Evolutionary conservation across 2,113 vertebrate species (phyloP).

Genomic region (Gracilinanus agilis): DNA sequence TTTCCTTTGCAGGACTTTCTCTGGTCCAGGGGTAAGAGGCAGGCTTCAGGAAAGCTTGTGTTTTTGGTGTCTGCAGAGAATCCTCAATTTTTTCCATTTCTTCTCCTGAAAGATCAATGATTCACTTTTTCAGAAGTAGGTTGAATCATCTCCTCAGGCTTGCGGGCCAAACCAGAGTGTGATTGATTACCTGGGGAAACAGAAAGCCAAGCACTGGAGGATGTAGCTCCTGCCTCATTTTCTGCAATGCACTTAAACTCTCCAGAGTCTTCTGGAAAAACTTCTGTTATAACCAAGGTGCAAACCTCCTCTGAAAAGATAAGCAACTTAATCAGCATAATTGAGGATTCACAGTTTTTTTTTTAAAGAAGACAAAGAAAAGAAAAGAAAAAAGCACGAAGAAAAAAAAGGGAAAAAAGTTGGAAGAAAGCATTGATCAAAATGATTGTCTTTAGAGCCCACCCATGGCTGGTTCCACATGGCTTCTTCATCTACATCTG

Average conservation of each 20-base stretch:
- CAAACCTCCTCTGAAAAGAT: constrained; percentile 91
- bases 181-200: constrained; percentile 87
- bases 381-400: neutral
- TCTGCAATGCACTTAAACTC: constrained; percentile 91
- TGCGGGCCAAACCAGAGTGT: neutral
- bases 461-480: neutral
- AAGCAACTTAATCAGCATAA: constrained; percentile 43
- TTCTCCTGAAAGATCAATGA: constrained; percentile 68
- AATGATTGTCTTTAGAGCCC: neutral
- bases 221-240: constrained; percentile 88
- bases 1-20: constrained; percentile 71
- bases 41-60: constrained; percentile 72
- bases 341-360: neutral
- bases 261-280: constrained; percentile 92
- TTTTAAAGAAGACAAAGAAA: neutral
- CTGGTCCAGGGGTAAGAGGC: constrained; percentile 61
- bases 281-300: constrained; percentile 93
- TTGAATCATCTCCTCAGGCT: constrained; percentile 6
- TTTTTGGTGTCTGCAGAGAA: constrained; percentile 27
- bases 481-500: neutral
- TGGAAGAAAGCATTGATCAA: neutral
- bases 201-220: constrained; percentile 88
- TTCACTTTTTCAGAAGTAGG: constrained; percentile 24
- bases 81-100: constrained; percentile 32
- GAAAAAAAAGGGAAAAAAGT: neutral